phyloP scores from a whole-genome alignment of 2,888 invertebrate genomes.

The Aspidiotus rigidus region DNA sequence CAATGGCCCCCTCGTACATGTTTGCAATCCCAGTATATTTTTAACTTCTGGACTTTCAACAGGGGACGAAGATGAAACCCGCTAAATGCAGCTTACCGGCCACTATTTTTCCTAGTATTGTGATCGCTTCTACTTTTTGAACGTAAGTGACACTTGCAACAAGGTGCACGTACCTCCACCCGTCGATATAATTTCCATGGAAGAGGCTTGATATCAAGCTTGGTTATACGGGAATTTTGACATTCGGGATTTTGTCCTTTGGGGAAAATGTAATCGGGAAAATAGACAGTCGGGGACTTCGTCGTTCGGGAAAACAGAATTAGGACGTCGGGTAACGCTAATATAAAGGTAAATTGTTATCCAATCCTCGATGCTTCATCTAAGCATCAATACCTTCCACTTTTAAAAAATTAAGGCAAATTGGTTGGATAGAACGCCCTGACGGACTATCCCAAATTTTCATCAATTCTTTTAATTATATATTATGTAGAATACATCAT shows the following conservation, averaged over 20 bases:
- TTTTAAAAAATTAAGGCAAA: too few species aligned
- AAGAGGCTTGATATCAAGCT: too few species aligned
- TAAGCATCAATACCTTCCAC: too few species aligned
- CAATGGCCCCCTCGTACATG: not conserved
- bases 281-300: not conserved
- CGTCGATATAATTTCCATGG: not conserved
- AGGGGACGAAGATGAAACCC: conserved; percentile 3
- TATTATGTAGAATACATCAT: too few species aligned
- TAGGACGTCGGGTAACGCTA: too few species aligned
- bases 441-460: too few species aligned
- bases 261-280: not conserved
- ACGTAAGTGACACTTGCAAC: not conserved
- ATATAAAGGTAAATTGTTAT: too few species aligned
- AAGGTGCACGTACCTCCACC: not conserved
- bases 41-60: not conserved
- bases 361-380: too few species aligned
- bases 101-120: not conserved
- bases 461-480: too few species aligned
- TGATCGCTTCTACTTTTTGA: not conserved
- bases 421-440: too few species aligned
- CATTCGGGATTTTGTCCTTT: not conserved
- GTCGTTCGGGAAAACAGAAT: not conserved
- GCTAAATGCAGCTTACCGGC: not conserved
- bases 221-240: too few species aligned
- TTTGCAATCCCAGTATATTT: conserved; percentile 3